Evolutionary conservation across 2,113 vertebrate species (phyloP).

Genomic region (Hiodon alosoides): DNA sequence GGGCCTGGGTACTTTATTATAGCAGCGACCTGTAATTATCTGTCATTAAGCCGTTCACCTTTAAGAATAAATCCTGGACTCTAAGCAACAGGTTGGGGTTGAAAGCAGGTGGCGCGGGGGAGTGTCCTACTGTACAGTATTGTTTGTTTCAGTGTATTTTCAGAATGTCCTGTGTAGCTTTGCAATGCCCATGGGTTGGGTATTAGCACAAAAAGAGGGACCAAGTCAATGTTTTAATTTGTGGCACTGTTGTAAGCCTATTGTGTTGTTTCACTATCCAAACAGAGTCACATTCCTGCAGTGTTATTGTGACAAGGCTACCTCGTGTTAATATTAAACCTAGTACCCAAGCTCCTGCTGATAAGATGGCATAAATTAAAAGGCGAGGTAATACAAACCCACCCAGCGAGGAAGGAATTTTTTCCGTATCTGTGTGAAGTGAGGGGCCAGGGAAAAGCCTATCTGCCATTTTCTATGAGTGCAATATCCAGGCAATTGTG

Average conservation of each 20-base stretch:
- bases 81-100: constrained; percentile 42
- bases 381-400: constrained; percentile 8
- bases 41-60: constrained; percentile 60
- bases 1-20: constrained; percentile 33
- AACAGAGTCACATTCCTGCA: neutral
- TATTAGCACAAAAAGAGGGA: no score
- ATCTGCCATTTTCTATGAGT: neutral
- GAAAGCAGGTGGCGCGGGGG: no score
- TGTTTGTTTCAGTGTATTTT: neutral
- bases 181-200: no score
- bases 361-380: neutral
- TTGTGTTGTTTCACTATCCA: neutral
- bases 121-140: neutral
- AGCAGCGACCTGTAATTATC: constrained; percentile 54
- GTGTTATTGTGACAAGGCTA: neutral
- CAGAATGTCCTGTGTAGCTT: no score
- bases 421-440: neutral
- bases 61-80: constrained; percentile 61
- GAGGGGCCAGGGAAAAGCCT: neutral
- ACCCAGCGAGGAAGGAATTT: constrained; percentile 10
- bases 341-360: constrained; percentile 2
- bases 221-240: no score
- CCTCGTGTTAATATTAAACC: constrained; percentile 25
- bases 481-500: no score
- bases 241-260: neutral